Evolutionary conservation across 2,888 invertebrate species (phyloP).

Genomic region (Sesamia inferens): DNA sequence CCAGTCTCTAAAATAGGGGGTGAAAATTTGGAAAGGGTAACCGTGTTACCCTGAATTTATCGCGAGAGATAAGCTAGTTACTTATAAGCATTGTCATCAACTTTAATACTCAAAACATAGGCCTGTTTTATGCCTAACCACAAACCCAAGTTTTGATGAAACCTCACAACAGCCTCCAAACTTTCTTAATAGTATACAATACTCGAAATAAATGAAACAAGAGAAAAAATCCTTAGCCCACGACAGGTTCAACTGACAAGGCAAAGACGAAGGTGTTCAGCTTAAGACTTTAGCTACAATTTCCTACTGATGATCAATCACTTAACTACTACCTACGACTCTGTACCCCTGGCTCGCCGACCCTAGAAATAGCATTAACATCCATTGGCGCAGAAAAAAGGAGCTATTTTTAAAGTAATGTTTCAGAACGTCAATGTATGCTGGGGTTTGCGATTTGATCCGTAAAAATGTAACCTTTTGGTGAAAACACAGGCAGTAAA

Average conservation of each 20-base stretch:
- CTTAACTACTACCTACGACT: conserved; percentile 42
- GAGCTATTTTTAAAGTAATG: neutral
- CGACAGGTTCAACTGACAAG: conserved; percentile 16
- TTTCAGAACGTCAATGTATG: conserved; percentile 1
- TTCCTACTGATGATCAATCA: conserved; percentile 72
- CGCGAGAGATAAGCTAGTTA: neutral
- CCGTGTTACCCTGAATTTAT: too few relatives aligned
- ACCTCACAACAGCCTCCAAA: neutral
- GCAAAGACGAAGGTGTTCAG: conserved; percentile 61
- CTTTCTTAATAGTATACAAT: neutral
- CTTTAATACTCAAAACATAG: neutral
- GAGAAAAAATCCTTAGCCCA: neutral
- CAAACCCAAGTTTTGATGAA: neutral
- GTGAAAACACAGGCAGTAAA: conserved; percentile 19
- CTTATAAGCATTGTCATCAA: neutral
- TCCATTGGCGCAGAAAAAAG: conserved; percentile 11
- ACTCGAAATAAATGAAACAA: neutral
- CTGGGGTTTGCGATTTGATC: neutral
- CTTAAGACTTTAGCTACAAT: conserved; percentile 68
- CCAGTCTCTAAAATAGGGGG: too few relatives aligned
- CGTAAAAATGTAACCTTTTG: conserved; percentile 1
- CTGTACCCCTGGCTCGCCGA: neutral
- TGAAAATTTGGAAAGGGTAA: too few relatives aligned
- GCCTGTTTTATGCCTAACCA: neutral
- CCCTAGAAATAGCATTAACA: rapidly evolving